Base-by-base conservation (phyloP, 2,113 vertebrate species). In the Gopherus evgoodei region DNA sequence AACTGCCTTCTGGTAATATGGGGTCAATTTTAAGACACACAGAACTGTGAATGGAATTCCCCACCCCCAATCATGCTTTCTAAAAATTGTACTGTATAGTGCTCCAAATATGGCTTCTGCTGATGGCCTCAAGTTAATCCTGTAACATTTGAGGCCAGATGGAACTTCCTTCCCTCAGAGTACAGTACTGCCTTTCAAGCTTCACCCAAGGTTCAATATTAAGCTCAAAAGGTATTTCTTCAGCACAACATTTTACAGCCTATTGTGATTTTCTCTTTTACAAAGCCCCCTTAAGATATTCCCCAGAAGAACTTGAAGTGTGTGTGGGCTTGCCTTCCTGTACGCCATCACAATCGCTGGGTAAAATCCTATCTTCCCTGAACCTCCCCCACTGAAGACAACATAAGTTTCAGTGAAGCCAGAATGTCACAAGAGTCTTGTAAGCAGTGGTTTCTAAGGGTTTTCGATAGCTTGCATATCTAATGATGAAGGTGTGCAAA, bases 321-420 rank as follows among this genome's bases (percentile, higher is more conserved):
- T 47, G 38, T 47, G 11, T 4, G 12, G 44, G 24, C 42, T 78
- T 47, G 12, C 12, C 11, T 22, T 27, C 25, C 75, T 72, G n/a
- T 22, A 72, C 35, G 38, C 65, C 42, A 47, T 78, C 14, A 54
- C 49, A 0, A 0, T 24, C 12, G 24, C 56, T 0, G 0, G 4
- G 27, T 38, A 11, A 53, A 0, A 0, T 25, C 76, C 38, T 0
- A 0, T 47, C 89, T 47, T 21, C 13, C 8, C 50, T n/a, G 59
- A 76, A 44, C 53, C 8, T 42, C 42, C 44, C 17, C 8, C 0
- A 75, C 13, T 83, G 47, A 31, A 10, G 0, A 4, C 49, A 14
- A 24, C 31, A 27, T 13, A 0, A 0, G 72, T 53, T 59, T 25
- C 84, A 53, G 49, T 0, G 0, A 56, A 0, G 0, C 49, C 38